These are phyloP conservation scores for Montipora foliosa DNA, from an alignment of 64 coral and sea anemone species.

Conservation along the genomic window DNA sequence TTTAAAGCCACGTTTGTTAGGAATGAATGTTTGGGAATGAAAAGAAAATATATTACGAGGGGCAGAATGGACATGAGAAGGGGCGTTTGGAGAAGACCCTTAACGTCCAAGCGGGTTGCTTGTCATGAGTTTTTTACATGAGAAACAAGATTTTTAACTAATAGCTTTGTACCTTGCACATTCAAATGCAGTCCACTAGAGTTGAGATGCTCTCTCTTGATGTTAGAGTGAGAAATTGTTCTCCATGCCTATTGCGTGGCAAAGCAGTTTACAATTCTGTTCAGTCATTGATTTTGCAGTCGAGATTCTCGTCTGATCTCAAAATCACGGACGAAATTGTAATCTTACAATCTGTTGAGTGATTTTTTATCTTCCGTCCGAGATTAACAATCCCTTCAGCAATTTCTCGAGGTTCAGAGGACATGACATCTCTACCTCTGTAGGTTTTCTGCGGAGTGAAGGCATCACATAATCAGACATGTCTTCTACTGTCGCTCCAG, in stretches of 20 bases:
- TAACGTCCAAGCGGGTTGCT: background rate
- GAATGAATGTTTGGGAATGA: background rate
- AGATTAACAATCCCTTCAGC: slow-evolving; percentile 37
- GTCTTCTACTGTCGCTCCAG: background rate
- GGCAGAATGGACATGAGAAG: background rate
- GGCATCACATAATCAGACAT: slow-evolving; percentile 37
- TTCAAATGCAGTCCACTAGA: slow-evolving; percentile 71
- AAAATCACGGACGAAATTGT: slow-evolving; percentile 43
- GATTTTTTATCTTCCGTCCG: slow-evolving; percentile 16
- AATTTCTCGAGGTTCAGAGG: slow-evolving; percentile 64
- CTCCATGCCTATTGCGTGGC: background rate
- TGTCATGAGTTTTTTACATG: background rate
- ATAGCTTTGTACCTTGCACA: slow-evolving; percentile 62
- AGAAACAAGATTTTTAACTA: too few species aligned
- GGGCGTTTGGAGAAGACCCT: background rate
- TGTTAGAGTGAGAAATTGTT: slow-evolving; percentile 65
- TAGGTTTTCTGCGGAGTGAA: slow-evolving; percentile 58
- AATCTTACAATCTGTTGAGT: slow-evolving; percentile 15
- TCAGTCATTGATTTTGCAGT: slow-evolving; percentile 52
- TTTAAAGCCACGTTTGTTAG: too few species aligned
- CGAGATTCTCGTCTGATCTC: slow-evolving; percentile 26
- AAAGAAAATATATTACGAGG: background rate
- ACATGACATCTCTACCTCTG: slow-evolving; percentile 53
- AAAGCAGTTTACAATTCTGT: slow-evolving; percentile 63
- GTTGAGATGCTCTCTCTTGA: slow-evolving; percentile 55